These are phyloP conservation scores for Riparia riparia DNA, from an alignment of 2,113 vertebrate genomes.

Conservation along the genomic window DNA sequence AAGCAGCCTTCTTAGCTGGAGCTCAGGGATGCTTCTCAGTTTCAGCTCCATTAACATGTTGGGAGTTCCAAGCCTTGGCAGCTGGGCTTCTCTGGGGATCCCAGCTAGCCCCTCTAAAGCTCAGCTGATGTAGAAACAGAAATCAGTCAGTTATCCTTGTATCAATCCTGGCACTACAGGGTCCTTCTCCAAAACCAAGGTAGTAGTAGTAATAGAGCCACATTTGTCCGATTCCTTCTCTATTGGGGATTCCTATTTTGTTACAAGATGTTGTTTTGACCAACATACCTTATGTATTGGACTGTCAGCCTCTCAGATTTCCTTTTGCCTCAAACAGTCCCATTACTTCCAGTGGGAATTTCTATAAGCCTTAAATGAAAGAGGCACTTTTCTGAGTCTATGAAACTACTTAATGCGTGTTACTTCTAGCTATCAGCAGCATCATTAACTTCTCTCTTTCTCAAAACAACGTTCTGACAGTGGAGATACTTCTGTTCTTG, in stretches of 20 bases:
- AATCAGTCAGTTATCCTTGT: not conserved
- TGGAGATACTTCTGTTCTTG: not conserved
- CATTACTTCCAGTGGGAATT: not conserved
- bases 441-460: slow-evolving; percentile 3
- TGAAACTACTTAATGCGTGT: not conserved
- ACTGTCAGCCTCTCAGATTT: not conserved
- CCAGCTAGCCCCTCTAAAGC: not conserved
- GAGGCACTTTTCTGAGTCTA: not conserved
- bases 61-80: not conserved
- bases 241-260: not conserved
- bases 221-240: not conserved
- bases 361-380: not conserved
- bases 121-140: not conserved
- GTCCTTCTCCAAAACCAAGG: not conserved
- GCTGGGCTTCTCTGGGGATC: not conserved
- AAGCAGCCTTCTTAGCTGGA: not conserved
- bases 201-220: not conserved
- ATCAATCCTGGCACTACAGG: not conserved
- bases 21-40: not conserved
- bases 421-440: not conserved
- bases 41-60: not conserved
- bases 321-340: not conserved
- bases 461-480: slow-evolving; percentile 1
- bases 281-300: not conserved
- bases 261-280: not conserved